phyloP scores from a whole-genome alignment of 1,140 invertebrate species.

The Brachionus paranguensis region DNA sequence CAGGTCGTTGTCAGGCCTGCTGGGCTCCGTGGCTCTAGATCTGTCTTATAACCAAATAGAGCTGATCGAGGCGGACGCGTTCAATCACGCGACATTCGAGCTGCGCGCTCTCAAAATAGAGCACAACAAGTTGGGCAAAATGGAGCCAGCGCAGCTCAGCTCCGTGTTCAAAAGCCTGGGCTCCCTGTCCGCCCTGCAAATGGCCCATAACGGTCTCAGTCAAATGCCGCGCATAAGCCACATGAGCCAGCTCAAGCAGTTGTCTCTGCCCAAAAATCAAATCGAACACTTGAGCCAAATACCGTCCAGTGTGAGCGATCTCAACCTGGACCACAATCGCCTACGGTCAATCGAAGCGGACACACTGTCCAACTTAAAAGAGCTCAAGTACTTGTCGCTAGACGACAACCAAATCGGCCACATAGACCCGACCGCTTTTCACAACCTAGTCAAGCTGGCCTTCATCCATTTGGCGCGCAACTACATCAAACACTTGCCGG shows the following conservation, averaged over 20 bases:
- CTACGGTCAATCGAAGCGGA: background rate
- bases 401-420: conserved; percentile 1
- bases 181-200: background rate
- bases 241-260: background rate
- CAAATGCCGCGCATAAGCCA: background rate
- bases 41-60: background rate
- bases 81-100: background rate
- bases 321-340: background rate
- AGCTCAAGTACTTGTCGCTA: conserved; percentile 8
- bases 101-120: background rate
- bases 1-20: background rate
- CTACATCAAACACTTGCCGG: conserved; percentile 1
- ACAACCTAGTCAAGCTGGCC: background rate
- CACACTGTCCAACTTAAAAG: background rate
- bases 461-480: background rate
- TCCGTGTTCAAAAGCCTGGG: background rate
- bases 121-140: background rate
- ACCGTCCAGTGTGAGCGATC: background rate
- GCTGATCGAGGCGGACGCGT: background rate
- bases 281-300: background rate
- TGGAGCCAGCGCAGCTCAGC: background rate
- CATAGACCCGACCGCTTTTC: background rate
- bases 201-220: background rate
- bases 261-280: conserved; percentile 8
- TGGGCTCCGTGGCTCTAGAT: background rate